These are phyloP conservation scores for Caenorhabditis sp. DNA, from an alignment of 2,888 invertebrate species.

Conservation along the genomic window DNA sequence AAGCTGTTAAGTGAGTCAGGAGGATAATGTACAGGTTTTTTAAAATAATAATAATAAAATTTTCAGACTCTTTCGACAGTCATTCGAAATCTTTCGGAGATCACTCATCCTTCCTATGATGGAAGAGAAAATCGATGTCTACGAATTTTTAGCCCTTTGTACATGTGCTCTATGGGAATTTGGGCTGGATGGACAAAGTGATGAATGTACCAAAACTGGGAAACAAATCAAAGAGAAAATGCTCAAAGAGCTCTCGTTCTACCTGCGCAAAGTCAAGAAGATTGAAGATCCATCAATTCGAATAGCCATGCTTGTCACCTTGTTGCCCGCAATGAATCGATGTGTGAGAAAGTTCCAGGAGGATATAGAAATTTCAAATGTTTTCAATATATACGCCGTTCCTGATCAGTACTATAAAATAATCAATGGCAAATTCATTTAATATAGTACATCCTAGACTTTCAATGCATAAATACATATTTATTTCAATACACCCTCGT, in stretches of 20 bases:
- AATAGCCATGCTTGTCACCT: conserved; percentile 12
- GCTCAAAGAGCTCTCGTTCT: conserved; percentile 22
- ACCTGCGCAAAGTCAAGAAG: conserved; percentile 10
- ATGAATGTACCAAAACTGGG: conserved; percentile 19
- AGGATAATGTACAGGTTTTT: too few relatives aligned
- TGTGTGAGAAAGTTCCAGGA: conserved; percentile 27
- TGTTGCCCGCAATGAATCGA: conserved; percentile 23
- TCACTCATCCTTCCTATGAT: conserved; percentile 19
- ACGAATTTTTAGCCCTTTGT: conserved; percentile 29
- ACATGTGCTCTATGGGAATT: conserved; percentile 31
- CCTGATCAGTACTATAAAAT: conserved; percentile 27
- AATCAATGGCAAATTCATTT: conserved; percentile 17
- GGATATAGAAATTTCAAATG: conserved; percentile 20
- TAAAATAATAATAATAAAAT: too few relatives aligned
- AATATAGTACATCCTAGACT: too few relatives aligned
- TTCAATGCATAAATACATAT: too few relatives aligned
- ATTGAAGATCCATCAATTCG: conserved; percentile 26
- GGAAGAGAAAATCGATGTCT: conserved; percentile 21
- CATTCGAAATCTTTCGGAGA: conserved; percentile 24
- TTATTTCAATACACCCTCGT: too few relatives aligned
- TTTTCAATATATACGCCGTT: conserved; percentile 29
- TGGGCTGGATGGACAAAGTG: conserved; percentile 23
- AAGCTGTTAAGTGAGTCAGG: conserved; percentile 15
- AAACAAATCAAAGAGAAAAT: conserved; percentile 18
- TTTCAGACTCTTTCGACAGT: too few relatives aligned